Evolutionary conservation across 1,140 invertebrate species (phyloP), one percentile per base, ranked within the genome.

Genomic region (Linepithema humile): DNA sequence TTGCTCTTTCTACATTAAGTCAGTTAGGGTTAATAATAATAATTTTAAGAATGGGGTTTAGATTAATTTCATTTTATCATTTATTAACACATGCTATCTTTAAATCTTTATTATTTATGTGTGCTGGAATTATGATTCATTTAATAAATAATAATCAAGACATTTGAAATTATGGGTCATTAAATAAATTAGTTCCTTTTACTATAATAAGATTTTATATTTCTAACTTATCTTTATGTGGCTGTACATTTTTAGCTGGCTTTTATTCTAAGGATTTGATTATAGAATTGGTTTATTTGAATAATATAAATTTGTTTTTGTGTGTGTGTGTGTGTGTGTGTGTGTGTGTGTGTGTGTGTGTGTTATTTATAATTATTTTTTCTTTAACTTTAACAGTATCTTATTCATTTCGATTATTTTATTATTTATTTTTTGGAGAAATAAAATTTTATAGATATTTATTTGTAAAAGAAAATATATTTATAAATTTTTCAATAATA

Each of bases 1-100:
- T 97, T 96, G 96, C 96, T 92, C 94, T 96, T 84, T 97, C 96
- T 9, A 97, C 96, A 67, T 95, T 97, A 92, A 96, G 96, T 20
- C 96, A 97, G 88, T 94, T 97, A 93, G 95, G 96, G 0, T 94
- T 96, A 92, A 96, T 96, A 95, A 95, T 96, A 92, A 94, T 95
- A 92, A 94, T 94, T 93, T 94, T 96, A 90, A 91, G 93, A 9
- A 3, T 55, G 0, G 48, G 32, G 90, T 0, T 91, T 92, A 87
- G 89, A 87, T 82, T 89, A 93, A 86, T 93, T 96, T 92, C 95
- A 85, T 96, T 95, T 95, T 96, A 96, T 93, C 95, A 96, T 95
- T 91, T 96, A 88, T 90, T 96, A 89, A 94, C 91, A 84, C 92
- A 96, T 95, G 95, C 96, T 74, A 93, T 96, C 94, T 96, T 96